phyloP scores from a whole-genome alignment of 1,140 invertebrate genomes.

The Trissolcus basalis region DNA sequence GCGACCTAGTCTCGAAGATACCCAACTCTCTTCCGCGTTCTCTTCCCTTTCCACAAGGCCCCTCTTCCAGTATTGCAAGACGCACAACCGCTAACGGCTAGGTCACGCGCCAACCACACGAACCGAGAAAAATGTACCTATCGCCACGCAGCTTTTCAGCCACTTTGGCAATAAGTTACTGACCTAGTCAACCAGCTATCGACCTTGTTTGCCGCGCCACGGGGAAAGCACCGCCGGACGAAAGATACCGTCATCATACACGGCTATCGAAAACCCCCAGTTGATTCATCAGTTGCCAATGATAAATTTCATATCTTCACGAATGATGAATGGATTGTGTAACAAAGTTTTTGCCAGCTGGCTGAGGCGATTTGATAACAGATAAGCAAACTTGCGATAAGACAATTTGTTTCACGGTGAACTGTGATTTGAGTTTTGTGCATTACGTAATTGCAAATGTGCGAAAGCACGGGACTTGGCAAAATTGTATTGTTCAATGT shows the following conservation, averaged over 20 bases:
- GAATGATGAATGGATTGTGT: no score
- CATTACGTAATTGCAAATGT: no score
- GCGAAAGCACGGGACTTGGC: no score
- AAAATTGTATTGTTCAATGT: no score
- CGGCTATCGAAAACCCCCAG: background rate
- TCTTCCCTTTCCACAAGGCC: conserved; percentile 72
- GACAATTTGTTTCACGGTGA: no score
- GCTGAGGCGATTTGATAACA: no score
- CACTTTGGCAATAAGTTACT: conserved; percentile 58
- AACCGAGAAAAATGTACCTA: conserved; percentile 37
- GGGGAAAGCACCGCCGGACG: conserved; percentile 22
- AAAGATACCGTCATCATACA: background rate
- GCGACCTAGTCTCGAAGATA: conserved; percentile 75
- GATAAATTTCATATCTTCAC: background rate
- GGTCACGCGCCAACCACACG: conserved; percentile 47
- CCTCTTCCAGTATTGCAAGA: conserved; percentile 58
- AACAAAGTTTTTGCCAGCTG: no score
- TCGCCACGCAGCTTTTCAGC: conserved; percentile 36
- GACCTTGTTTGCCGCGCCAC: conserved; percentile 36
- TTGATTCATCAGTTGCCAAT: background rate
- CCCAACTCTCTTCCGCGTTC: conserved; percentile 74
- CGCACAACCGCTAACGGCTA: conserved; percentile 60
- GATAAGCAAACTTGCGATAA: no score
- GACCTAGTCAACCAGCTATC: conserved; percentile 59
- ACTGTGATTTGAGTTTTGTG: no score